Conservation (phyloP, 2,113 vertebrate species). For the Antennarius striatus region DNA sequence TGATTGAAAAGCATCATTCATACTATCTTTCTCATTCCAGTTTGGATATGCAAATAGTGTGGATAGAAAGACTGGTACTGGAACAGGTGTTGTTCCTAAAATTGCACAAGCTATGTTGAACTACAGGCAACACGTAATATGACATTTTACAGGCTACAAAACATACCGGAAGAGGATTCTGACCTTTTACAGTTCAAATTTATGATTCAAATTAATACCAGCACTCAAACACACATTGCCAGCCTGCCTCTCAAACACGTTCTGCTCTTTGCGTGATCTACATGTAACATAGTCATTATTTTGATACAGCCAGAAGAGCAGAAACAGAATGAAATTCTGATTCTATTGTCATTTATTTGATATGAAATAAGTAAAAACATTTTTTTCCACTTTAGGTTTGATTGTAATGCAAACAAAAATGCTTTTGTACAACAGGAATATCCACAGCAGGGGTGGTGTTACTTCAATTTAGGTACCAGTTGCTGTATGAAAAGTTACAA, state of each 20-base stretch:
- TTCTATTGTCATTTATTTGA: too few relatives aligned
- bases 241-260: slow-evolving; percentile 8
- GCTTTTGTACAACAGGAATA: too few relatives aligned
- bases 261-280: not conserved
- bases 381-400: too few relatives aligned
- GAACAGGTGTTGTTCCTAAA: slow-evolving; percentile 28
- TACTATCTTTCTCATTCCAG: not conserved
- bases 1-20: not conserved
- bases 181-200: slow-evolving; percentile 65
- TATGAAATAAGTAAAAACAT: too few relatives aligned
- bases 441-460: too few relatives aligned
- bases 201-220: slow-evolving; percentile 33
- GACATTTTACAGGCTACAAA: slow-evolving; percentile 66
- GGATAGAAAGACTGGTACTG: not conserved
- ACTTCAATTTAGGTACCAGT: too few relatives aligned
- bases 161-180: slow-evolving; percentile 52
- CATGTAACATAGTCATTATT: slow-evolving; percentile 4
- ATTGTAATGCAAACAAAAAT: too few relatives aligned
- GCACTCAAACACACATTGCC: slow-evolving; percentile 10
- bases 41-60: slow-evolving; percentile 16
- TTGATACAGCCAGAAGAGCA: not conserved
- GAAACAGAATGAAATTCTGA: too few relatives aligned
- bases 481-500: too few relatives aligned
- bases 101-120: slow-evolving; percentile 36
- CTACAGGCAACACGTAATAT: slow-evolving; percentile 52